phyloP scores from a whole-genome alignment of 1,140 invertebrate species.

The Choristoneura fumiferana region DNA sequence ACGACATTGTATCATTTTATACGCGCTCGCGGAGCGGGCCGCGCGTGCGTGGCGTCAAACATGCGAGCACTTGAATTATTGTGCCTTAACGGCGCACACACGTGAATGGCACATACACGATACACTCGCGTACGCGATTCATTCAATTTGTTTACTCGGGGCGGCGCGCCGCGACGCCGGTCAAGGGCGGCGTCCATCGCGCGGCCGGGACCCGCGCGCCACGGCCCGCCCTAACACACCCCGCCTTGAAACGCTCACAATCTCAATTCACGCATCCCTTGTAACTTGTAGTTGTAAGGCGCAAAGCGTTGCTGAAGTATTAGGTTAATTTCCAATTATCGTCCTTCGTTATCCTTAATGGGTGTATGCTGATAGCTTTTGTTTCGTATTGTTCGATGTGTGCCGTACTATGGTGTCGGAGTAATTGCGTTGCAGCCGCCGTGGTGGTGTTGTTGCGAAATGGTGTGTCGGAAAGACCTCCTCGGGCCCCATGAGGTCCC shows the following conservation, averaged over 20 bases:
- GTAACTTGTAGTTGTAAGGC: neutral
- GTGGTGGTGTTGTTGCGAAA: no score
- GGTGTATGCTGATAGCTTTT: constrained; percentile 2
- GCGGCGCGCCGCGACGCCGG: constrained; percentile 50
- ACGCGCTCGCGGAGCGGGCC: no score
- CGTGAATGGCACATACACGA: constrained; percentile 65
- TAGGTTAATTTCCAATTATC: constrained; percentile 5
- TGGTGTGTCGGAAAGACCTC: no score
- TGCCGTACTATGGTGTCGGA: neutral
- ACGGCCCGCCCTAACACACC: constrained; percentile 27
- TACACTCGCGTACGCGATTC: constrained; percentile 67
- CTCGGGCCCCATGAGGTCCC: constrained; percentile 48
- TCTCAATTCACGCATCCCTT: neutral
- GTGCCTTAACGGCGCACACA: constrained; percentile 64
- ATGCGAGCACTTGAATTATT: constrained; percentile 67
- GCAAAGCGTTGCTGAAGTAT: neutral
- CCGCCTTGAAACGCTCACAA: constrained; percentile 25
- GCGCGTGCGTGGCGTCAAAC: constrained; percentile 31
- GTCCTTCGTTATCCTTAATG: neutral
- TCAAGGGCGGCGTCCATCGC: constrained; percentile 66
- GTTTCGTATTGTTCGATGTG: neutral
- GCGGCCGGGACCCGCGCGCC: constrained; percentile 36
- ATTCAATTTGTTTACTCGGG: constrained; percentile 73
- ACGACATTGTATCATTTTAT: neutral
- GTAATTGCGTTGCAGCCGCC: neutral